Base-by-base conservation (phyloP, 1,140 invertebrate species). In the Brachystomella parvula region DNA sequence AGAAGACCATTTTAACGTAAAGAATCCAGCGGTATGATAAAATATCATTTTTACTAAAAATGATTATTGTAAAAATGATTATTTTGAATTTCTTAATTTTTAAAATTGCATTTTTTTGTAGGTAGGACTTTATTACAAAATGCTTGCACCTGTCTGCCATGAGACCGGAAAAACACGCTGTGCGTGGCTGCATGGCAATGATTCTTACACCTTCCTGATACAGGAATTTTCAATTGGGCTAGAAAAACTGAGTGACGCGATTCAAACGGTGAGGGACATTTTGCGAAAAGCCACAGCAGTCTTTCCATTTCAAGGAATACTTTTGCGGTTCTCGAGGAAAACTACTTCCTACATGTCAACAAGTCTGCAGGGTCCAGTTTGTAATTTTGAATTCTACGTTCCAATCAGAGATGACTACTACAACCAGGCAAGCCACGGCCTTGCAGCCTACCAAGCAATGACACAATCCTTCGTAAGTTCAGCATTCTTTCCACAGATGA, bases 381-480 rank as follows among this genome's bases (percentile, higher is more conserved):
- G 15, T 59, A 28, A 65, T 30, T 21, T 65, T 57, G 63, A 65
- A 59, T 65, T 39, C 12, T 65, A 65, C 32, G 3, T 33, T 3
- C 15, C 24, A n/a, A 61, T 61, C 3, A 12, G 63, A 9, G 29
- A 57, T 2, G n/a, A 60, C 31, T 3, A 3, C 3, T 65, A 65
- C 39, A 2, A 65, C 19, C 26, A 65, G 12, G 28, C 63, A 6
- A 59, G 12, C 3, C n/a, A 29, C 2, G 63, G 63, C 21, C 12
- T 65, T 3, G 53, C 63, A 26, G 63, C 63, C 26, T 65, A 62
- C 26, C 63, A 65, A 59, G 63, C 29, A 12, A 61, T 65, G 31
- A 57, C 61, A 30, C 63, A 65, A 61, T 24, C 44, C 2, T n/a
- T 59, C 6, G 33, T 65, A 53, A 53, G n/a, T n/a, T n/a, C 6